Percentiles rank a stretch among this genome's conserved stretches.
These are phyloP conservation scores for Gambelia wislizenii DNA, from an alignment of 2,797 vertebrate species.

Conservation along the genomic window DNA sequence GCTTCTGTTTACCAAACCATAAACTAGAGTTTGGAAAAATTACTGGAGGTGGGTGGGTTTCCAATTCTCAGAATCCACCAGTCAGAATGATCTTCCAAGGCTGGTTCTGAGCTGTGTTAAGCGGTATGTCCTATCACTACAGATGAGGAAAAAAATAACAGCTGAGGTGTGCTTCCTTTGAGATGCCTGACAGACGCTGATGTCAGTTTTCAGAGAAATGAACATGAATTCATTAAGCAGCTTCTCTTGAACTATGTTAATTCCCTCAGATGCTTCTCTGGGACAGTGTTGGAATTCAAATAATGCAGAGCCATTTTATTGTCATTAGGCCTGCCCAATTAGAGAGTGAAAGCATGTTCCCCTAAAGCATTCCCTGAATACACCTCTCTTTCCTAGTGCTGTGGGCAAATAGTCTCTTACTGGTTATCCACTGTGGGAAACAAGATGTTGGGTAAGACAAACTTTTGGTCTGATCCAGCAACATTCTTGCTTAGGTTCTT, in stretches of 20 bases:
- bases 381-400: background rate
- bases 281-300: constrained; percentile 16
- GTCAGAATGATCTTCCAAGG: background rate
- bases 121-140: background rate
- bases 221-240: constrained; percentile 30
- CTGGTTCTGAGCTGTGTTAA: background rate
- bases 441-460: background rate
- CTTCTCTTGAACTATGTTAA: constrained; percentile 16
- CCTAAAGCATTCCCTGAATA: background rate
- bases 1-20: background rate
- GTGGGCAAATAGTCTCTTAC: background rate
- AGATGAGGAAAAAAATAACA: constrained; percentile 43
- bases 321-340: background rate
- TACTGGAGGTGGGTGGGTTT: no score
- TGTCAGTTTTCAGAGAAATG: constrained; percentile 2
- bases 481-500: background rate
- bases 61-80: no score
- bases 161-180: constrained; percentile 23
- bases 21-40: background rate
- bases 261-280: constrained; percentile 22
- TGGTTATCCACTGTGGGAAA: background rate
- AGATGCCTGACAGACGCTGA: constrained; percentile 6
- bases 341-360: background rate
- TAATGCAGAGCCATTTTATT: background rate
- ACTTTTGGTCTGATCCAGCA: background rate